Evolutionary conservation across 2,797 vertebrate species (phyloP), one percentile per base, ranked within the genome.

Genomic region (Anas bernieri): DNA sequence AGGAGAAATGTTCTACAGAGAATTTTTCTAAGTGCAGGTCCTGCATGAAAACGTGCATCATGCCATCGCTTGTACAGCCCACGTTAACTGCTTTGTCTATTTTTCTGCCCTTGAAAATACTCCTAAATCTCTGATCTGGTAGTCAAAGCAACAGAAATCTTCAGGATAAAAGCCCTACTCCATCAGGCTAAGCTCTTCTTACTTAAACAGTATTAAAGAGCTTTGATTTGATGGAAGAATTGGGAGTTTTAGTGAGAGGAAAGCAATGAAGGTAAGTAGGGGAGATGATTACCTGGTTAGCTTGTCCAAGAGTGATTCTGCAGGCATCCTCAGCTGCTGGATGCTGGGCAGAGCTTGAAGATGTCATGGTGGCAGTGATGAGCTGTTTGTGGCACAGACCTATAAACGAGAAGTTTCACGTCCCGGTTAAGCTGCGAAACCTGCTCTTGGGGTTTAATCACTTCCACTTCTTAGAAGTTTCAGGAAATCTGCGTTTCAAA

Each of bases 281-380:
- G 22, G 25, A 25, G 31, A 2, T 9, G 43, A 63, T 94, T 98
- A 99, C 99, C 99, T 98, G 98, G 94, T 97, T 98, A 63, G 98
- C 97, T 62, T 99, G 99, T 89, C 98, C 98, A 2, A 98, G 96
- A 54, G 98, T 93, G 56, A 98, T 95, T 94, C 98, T 98, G 97
- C 98, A 98, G 97, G 98, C 82, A 73, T 96, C 96, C 95, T 98
- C 98, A 88, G 98, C 97, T 93, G 98, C 92, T 82, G 97, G 96
- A 84, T 97, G 93, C 88, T 98, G 98, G 94, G 97, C 92, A 94
- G 99, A 97, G 83, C 95, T 95, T 66, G 98, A 92, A 94, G 98
- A 94, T 96, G 98, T 98, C 99, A 99, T 98, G 97, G 97, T 97
- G 89, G 97, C 97, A 97, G 87, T 79, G 93, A 96, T 84, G 7